Base-by-base conservation (phyloP, 2,888 invertebrate species). In the Xiphydria camelus region DNA sequence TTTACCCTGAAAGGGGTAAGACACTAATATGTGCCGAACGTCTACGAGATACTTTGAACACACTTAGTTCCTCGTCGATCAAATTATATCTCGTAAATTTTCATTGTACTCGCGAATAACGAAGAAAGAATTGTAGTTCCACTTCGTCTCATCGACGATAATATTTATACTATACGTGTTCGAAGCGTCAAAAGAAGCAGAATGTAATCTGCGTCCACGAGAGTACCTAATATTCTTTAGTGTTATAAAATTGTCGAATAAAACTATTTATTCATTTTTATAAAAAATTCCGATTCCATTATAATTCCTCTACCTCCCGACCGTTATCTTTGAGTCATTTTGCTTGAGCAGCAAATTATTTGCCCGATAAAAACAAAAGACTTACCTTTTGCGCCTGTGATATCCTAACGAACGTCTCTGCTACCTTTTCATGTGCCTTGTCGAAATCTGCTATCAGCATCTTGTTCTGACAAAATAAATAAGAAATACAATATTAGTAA, bases 341-440 rank as follows among this genome's bases (percentile, higher is more conserved):
- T n/a, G n/a, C n/a, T n/a, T n/a, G n/a, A n/a, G n/a, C n/a, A n/a
- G n/a, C n/a, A n/a, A n/a, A n/a, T n/a, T n/a, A n/a, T n/a, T n/a
- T n/a, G n/a, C n/a, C n/a, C n/a, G n/a, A n/a, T n/a, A n/a, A n/a
- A n/a, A n/a, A n/a, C n/a, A n/a, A n/a, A n/a, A n/a, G 19, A 55
- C 76, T 62, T 61, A 79, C 78, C 77, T 76, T 71, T 63, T 70
- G 62, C 4, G 73, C 58, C 9, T 59, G 49, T 22, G 46, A 47
- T 35, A 77, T 45, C 17, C 68, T 63, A 25, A 60, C 55, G 41
- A 73, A 44, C 2, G 67, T 65, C 14, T 64, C 62, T 2, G 49
- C 55, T 0, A 73, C 60, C n/a, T 61, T 60, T 1, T 55, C 40
- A 12, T 55, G 51, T 1, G 59, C 57, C 1, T 22, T 29, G 0